A percentile compares a stretch with the other conserved stretches of the same genome.
phyloP scores from a whole-genome alignment of 2,888 invertebrate species.

The Macropis europaea region DNA sequence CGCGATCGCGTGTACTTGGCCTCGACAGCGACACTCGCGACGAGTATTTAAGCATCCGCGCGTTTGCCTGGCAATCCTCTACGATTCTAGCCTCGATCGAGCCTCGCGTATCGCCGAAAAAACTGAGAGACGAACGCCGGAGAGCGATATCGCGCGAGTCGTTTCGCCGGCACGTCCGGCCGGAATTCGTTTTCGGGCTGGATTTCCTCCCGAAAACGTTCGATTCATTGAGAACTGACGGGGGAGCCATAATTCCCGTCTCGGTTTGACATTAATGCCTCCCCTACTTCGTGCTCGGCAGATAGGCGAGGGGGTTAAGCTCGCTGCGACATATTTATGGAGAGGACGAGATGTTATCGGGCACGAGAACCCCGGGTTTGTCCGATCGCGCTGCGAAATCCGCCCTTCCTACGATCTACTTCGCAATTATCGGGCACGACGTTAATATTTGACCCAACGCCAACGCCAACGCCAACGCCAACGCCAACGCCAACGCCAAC shows the following conservation, averaged over 20 bases:
- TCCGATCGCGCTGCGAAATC: slow-evolving; percentile 64
- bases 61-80: too few species aligned
- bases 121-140: slow-evolving; percentile 34
- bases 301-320: slow-evolving; percentile 80
- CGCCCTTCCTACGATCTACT: slow-evolving; percentile 77
- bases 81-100: too few species aligned
- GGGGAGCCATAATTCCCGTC: slow-evolving; percentile 80
- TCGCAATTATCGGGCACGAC: slow-evolving; percentile 79
- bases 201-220: slow-evolving; percentile 79
- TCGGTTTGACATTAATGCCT: slow-evolving; percentile 80
- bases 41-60: slow-evolving; percentile 24
- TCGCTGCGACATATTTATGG: slow-evolving; percentile 80
- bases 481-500: too few species aligned
- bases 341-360: slow-evolving; percentile 80
- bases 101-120: too few species aligned
- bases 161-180: slow-evolving; percentile 63
- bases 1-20: slow-evolving; percentile 55
- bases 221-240: slow-evolving; percentile 80
- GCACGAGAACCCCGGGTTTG: slow-evolving; percentile 66
- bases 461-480: slow-evolving; percentile 41
- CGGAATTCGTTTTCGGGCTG: slow-evolving; percentile 65
- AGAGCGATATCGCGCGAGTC: slow-evolving; percentile 10
- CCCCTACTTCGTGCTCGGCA: slow-evolving; percentile 76
- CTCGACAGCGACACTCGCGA: too few species aligned
- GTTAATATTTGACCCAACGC: slow-evolving; percentile 78